Evolutionary conservation across 2,888 invertebrate genomes (phyloP).

Genomic region (Nasonia oneida): DNA sequence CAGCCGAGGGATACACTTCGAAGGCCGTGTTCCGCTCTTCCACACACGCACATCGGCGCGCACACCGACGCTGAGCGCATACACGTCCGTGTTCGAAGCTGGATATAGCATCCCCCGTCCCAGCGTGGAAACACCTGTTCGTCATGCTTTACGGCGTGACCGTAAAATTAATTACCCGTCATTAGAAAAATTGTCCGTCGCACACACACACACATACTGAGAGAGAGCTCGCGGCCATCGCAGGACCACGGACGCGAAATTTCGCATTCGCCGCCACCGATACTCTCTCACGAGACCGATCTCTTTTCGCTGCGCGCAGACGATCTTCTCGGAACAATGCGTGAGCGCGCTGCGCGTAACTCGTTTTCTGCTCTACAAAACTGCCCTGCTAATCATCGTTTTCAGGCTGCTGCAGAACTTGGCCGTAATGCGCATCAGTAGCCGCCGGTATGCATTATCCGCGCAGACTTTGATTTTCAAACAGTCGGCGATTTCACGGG

Average conservation of each 20-base stretch:
- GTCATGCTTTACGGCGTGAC: constrained; percentile 70
- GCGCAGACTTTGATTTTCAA: neutral
- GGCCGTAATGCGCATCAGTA: neutral
- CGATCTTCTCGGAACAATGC: constrained; percentile 40
- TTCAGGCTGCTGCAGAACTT: neutral
- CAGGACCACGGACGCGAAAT: constrained; percentile 39
- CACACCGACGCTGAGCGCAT: neutral
- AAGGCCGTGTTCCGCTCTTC: constrained; percentile 54
- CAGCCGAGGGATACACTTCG: constrained; percentile 23
- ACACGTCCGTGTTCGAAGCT: neutral
- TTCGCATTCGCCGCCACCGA: constrained; percentile 22
- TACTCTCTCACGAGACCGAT: neutral
- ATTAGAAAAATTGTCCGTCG: constrained; percentile 70
- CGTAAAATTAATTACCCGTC: constrained; percentile 75
- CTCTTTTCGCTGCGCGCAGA: neutral
- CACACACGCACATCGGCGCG: neutral
- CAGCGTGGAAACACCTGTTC: constrained; percentile 72
- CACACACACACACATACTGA: constrained; percentile 68
- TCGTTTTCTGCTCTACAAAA: constrained; percentile 13
- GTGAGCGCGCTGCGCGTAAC: neutral
- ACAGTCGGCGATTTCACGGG: constrained; percentile 40
- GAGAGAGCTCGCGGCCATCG: neutral
- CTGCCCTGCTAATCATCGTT: neutral
- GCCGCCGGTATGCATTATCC: neutral
- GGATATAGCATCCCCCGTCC: constrained; percentile 5